Conservation (phyloP, 2,113 vertebrate genomes). For the Loxodonta africana region DNA sequence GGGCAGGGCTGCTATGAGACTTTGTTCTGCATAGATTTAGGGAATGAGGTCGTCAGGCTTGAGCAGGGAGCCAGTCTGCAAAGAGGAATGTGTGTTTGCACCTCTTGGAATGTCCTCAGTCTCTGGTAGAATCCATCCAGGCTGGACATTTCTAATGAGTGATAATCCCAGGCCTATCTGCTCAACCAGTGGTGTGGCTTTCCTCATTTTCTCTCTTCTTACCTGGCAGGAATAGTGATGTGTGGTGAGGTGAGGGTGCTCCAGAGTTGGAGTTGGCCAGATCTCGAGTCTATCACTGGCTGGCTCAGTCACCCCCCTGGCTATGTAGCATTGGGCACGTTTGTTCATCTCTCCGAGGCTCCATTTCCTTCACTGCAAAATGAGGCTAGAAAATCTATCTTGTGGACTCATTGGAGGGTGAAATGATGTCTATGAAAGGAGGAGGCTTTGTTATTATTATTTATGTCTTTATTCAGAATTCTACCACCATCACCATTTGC, state of each 20-base stretch:
- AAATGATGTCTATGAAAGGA: background rate
- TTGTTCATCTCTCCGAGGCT: background rate
- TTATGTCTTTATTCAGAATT: background rate
- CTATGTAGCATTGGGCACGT: background rate
- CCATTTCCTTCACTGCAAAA: background rate
- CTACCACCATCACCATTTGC: background rate
- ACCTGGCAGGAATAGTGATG: background rate
- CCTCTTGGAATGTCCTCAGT: slow-evolving; percentile 63
- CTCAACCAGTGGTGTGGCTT: background rate
- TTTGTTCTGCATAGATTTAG: background rate
- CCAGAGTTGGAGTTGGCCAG: background rate
- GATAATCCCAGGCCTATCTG: background rate
- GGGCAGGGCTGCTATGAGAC: background rate
- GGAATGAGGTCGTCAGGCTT: background rate
- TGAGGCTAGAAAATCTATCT: background rate
- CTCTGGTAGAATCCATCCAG: slow-evolving; percentile 22
- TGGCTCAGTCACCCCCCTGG: background rate
- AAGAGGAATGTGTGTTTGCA: slow-evolving; percentile 50
- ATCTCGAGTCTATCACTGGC: background rate
- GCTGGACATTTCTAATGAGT: slow-evolving; percentile 45
- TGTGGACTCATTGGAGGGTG: background rate
- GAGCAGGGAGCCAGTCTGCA: background rate
- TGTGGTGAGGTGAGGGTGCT: background rate
- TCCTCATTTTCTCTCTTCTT: background rate
- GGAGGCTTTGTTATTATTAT: background rate